phyloP scores from a whole-genome alignment of 2,888 invertebrate genomes.

The Eupsilia transversa region DNA sequence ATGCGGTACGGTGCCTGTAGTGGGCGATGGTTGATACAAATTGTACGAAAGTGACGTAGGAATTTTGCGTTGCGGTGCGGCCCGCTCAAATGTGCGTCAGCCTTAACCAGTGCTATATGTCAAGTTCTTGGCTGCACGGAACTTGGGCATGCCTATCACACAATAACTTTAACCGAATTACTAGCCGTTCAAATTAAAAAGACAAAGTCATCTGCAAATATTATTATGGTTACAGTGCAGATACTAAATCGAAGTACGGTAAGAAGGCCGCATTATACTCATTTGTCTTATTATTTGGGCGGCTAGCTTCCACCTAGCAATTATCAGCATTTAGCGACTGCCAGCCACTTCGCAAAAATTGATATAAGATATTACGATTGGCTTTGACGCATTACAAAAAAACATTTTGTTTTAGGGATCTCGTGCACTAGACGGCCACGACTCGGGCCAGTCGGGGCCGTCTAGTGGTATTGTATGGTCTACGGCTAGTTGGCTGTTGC shows the following conservation, averaged over 20 bases:
- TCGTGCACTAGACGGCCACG: too few relatives aligned
- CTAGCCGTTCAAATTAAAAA: not conserved
- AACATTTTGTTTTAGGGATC: constrained; percentile 31
- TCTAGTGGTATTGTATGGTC: too few relatives aligned
- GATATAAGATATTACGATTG: not conserved
- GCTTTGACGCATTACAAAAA: constrained; percentile 22
- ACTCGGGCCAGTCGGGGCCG: too few relatives aligned
- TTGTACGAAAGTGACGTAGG: not conserved
- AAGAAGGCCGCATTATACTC: not conserved
- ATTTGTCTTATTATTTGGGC: not conserved
- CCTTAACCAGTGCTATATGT: not conserved
- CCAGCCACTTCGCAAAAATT: not conserved
- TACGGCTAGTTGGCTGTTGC: too few relatives aligned
- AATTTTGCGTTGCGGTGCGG: not conserved
- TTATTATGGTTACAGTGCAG: not conserved
- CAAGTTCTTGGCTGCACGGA: not conserved
- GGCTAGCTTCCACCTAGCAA: not conserved
- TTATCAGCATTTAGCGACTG: not conserved
- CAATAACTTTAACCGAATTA: not conserved
- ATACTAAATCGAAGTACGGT: not conserved
- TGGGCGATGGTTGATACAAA: not conserved
- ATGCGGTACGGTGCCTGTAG: not conserved
- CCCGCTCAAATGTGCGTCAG: too few relatives aligned
- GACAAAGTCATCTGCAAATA: not conserved
- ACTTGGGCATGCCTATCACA: not conserved